Evolutionary conservation across 2,888 invertebrate genomes (phyloP), one percentile per base, ranked within the genome.

Genomic region (Metacarcinus magister): DNA sequence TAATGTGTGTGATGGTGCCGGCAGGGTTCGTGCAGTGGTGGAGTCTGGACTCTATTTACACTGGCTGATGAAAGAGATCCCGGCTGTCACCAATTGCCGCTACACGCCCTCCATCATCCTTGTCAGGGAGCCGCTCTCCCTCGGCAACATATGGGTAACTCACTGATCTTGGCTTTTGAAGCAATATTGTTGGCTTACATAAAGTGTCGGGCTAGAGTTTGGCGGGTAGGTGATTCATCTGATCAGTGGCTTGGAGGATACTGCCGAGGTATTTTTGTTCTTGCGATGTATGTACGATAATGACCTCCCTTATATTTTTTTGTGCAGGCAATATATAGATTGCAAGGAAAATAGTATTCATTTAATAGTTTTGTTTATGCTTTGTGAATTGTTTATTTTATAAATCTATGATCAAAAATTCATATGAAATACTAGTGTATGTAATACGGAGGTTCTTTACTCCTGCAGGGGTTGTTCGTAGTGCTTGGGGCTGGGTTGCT

Each of bases 121-220:
- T 13, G 92, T 92, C 54, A 92, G 39, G 92, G 92, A 92, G 16
- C 92, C 92, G n/a, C 92, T 92, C 7, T 92, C 92, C 16, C 7
- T 92, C 48, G 39, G n/a, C 16, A 92, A 92, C 92, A 54, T 92
- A 7, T 92, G 92, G 92, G 92, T 92, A 92, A 91, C 87, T 32
- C 16, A 5, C 87, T 87, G 16, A 87, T 32, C 87, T 13, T n/a
- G 32, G 19, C 7, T 87, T 4, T 87, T 13, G 39, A 87, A 32
- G 19, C n/a, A 32, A 32, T 39, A 3, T 87, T 39, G 44, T 48
- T 48, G 46, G 10, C n/a, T n/a, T 13, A 91, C 46, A 23, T n/a
- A 28, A 91, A 23, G 28, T 75, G 28, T 75, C 75, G 28, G 75
- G n/a, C n/a, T n/a, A n/a, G n/a, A n/a, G n/a, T n/a, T n/a, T n/a